These are phyloP conservation scores for Lasius platythorax DNA, from an alignment of 2,888 invertebrate genomes.

Conservation along the genomic window DNA sequence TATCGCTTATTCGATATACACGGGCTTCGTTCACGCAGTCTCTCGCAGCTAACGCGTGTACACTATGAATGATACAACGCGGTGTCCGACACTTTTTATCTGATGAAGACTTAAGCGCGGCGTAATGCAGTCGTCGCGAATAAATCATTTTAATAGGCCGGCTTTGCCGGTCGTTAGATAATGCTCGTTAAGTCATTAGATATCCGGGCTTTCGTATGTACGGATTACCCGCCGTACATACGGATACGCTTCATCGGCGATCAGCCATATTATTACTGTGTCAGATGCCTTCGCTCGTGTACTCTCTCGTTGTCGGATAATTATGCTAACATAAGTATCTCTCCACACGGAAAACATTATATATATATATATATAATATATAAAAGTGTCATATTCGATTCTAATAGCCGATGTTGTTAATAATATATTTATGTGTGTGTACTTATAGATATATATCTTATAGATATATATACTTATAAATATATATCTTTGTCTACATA, in stretches of 20 bases:
- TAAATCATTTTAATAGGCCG: conserved; percentile 61
- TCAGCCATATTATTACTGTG: conserved; percentile 42
- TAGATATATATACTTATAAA: no score
- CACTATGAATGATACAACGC: conserved; percentile 34
- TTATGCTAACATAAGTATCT: conserved; percentile 23
- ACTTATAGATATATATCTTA: neutral
- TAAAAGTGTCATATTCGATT: conserved; percentile 25
- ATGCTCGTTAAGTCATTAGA: conserved; percentile 55
- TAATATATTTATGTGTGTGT: conserved; percentile 15
- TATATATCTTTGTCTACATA: neutral
- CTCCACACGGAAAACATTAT: neutral
- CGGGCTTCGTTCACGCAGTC: conserved; percentile 7
- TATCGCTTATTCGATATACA: conserved; percentile 50
- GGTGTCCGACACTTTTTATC: conserved; percentile 47
- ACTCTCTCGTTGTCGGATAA: conserved; percentile 23
- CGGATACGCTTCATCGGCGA: conserved; percentile 36
- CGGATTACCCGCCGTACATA: conserved; percentile 24
- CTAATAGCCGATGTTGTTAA: conserved; percentile 21
- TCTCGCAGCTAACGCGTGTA: neutral
- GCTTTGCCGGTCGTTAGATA: conserved; percentile 50
- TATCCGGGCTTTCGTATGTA: conserved; percentile 43
- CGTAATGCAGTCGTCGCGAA: conserved; percentile 52
- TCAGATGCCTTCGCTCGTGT: conserved; percentile 10
- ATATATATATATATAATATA: no score
- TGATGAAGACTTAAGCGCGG: conserved; percentile 43